phyloP scores from a whole-genome alignment of 2,113 vertebrate species.

The Aegotheles bennettii region DNA sequence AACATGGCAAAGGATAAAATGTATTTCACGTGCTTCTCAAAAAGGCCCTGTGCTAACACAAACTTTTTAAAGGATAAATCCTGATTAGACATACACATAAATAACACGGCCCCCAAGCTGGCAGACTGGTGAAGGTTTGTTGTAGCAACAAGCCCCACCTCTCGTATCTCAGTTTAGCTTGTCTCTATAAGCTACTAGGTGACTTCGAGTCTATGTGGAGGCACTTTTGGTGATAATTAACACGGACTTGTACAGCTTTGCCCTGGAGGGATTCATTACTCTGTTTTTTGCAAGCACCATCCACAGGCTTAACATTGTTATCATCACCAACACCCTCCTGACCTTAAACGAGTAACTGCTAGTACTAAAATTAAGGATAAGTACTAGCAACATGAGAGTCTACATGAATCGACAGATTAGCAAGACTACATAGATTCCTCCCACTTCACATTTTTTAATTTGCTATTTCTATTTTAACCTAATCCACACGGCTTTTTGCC shows the following conservation, averaged over 20 bases:
- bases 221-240: not conserved
- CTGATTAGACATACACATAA: not conserved
- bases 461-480: not conserved
- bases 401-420: not conserved
- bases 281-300: not conserved
- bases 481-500: not conserved
- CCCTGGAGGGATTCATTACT: not conserved
- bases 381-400: not conserved
- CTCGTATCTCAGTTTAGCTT: not conserved
- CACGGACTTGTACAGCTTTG: not conserved
- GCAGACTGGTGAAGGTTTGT: not conserved
- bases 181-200: not conserved
- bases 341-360: not conserved
- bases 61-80: not conserved
- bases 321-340: not conserved
- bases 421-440: not conserved
- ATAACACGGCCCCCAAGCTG: not conserved
- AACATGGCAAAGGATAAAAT: not conserved
- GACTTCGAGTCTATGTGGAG: not conserved
- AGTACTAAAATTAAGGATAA: not conserved
- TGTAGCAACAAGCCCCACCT: not conserved
- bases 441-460: not conserved
- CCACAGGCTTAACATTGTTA: not conserved
- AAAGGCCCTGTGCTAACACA: not conserved
- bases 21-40: not conserved